These are phyloP conservation scores for Nycticorax nycticorax DNA, from an alignment of 2,113 vertebrate species.

Conservation along the genomic window DNA sequence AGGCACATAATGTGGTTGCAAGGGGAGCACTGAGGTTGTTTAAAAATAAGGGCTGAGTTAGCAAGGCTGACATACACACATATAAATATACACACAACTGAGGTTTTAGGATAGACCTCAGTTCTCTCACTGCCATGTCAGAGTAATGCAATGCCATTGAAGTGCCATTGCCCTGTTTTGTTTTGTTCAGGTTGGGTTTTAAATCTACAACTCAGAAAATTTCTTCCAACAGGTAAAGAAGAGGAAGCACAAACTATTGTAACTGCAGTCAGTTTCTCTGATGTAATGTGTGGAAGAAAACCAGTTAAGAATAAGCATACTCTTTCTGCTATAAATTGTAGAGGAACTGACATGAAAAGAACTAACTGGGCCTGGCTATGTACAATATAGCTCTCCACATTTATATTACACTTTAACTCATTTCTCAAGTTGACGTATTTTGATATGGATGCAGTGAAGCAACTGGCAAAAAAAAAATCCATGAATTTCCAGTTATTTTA, in stretches of 20 bases:
- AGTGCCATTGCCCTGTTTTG: rapidly evolving
- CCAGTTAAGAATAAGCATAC: background rate
- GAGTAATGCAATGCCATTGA: background rate
- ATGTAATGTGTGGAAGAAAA: background rate
- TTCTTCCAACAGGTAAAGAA: background rate
- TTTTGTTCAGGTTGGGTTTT: background rate
- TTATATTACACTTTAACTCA: background rate
- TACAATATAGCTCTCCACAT: background rate
- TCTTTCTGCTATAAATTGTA: background rate
- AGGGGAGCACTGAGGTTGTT: background rate
- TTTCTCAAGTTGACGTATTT: background rate
- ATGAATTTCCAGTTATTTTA: background rate
- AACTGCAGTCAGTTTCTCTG: background rate
- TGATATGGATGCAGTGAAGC: background rate
- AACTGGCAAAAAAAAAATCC: background rate
- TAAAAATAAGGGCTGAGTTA: background rate
- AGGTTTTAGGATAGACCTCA: background rate
- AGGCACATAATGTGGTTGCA: background rate
- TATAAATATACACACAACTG: background rate
- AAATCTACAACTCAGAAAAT: background rate
- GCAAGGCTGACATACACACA: background rate
- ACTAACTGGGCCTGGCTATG: background rate
- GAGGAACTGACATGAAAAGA: background rate
- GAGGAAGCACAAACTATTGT: background rate
- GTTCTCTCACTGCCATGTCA: background rate